Evolutionary conservation across 2,888 invertebrate genomes (phyloP), one percentile per base, ranked within the genome.

Genomic region (Drosophila antonietae): DNA sequence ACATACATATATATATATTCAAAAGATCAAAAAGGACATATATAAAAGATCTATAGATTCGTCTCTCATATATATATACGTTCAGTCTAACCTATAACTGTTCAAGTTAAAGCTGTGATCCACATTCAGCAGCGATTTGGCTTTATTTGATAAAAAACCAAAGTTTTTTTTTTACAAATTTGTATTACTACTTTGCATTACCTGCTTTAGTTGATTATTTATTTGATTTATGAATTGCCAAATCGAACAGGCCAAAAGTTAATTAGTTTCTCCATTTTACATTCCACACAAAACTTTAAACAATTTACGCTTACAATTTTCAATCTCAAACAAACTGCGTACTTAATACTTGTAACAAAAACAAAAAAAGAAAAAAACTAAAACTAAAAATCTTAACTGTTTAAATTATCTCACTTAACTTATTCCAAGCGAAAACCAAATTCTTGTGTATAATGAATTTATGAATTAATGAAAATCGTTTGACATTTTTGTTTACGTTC

Each of bases 331-430:
- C 15, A 20, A 61, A 61, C 43, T 39, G 60, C 57, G 59, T 64
- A 77, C 59, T 64, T 74, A 77, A 51, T 62, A 66, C 35, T 47
- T 62, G 23, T 44, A 64, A 61, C 44, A 57, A 51, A 55, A 33
- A 9, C 31, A 47, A 20, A 20, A 20, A 20, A 20, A 20, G 20
- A 20, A 20, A 20, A n/a, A n/a, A n/a, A 23, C 23, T 37, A 47
- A 28, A 15, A 33, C 12, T 20, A n/a, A 4, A 20, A 33, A 43
- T n/a, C 7, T 41, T 61, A 64, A 68, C 46, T 65, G 39, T 64
- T 64, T 20, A 44, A 66, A 74, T 58, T 66, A 35, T 64, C 47
- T 49, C 31, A 12, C 52, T 28, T 15, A 28, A 18, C 53, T 61
- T 58, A 46, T 63, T 72, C 53, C n/a, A 46, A 43, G 59, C 10